These are phyloP conservation scores for Amia ocellicauda DNA, from an alignment of 2,113 vertebrate species.

Conservation along the genomic window DNA sequence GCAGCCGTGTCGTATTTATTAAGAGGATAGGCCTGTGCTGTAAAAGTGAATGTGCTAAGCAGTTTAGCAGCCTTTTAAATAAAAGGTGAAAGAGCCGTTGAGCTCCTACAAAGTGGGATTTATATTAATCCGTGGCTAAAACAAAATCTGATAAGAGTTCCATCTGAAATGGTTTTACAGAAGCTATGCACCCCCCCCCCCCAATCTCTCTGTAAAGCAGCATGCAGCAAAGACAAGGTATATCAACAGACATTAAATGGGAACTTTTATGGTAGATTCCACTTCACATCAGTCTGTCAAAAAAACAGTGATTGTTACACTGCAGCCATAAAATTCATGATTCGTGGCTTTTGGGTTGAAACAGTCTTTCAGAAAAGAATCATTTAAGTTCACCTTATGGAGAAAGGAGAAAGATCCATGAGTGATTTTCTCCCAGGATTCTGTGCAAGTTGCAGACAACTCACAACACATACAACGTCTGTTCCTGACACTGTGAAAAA, in stretches of 20 bases:
- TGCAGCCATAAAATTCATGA: background rate
- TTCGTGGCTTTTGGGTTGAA: background rate
- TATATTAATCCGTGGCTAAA: constrained; percentile 26
- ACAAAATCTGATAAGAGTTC: constrained; percentile 49
- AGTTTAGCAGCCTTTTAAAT: constrained; percentile 45
- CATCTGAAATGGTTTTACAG: constrained; percentile 21
- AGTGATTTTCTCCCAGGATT: no score
- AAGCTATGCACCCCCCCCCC: no score
- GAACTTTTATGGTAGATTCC: background rate
- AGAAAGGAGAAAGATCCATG: no score
- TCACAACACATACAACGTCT: no score
- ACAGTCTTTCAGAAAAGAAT: constrained; percentile 3
- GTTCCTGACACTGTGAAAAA: no score
- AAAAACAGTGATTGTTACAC: background rate
- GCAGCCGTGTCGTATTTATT: no score
- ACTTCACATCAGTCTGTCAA: constrained; percentile 1
- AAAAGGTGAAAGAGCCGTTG: constrained; percentile 31
- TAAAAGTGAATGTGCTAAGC: constrained; percentile 27
- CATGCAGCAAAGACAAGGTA: background rate
- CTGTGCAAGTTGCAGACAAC: no score
- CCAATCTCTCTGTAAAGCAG: background rate
- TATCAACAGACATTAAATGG: constrained; percentile 4
- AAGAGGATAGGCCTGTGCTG: background rate
- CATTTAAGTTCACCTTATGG: no score
- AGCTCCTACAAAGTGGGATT: constrained; percentile 29